Conservation (phyloP, 2,888 invertebrate species). For the Villa cingulata region DNA sequence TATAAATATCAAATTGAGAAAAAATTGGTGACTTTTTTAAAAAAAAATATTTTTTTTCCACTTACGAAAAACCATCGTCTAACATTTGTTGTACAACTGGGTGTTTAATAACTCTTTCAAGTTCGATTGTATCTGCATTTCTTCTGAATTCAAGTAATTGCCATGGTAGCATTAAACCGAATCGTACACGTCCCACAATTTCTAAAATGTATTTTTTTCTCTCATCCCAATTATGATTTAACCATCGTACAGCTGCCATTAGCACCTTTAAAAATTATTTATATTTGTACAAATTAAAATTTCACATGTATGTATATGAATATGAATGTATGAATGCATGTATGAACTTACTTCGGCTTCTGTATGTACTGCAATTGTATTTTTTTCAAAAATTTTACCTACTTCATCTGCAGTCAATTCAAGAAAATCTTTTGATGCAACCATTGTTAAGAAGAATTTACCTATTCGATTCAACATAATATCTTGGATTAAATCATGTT, state of each 20-base stretch:
- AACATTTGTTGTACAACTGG: constrained; percentile 61
- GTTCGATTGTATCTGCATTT: constrained; percentile 57
- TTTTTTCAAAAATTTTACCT: constrained; percentile 52
- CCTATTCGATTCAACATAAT: constrained; percentile 49
- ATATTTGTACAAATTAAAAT: too few species aligned
- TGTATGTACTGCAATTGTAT: constrained; percentile 60
- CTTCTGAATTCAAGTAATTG: constrained; percentile 64
- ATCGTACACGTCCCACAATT: constrained; percentile 57
- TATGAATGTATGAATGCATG: background rate
- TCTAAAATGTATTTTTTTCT: constrained; percentile 44
- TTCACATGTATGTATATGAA: background rate
- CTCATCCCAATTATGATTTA: constrained; percentile 54
- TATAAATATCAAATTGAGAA: too few species aligned
- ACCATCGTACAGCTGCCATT: constrained; percentile 69
- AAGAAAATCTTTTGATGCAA: constrained; percentile 60
- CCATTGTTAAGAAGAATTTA: constrained; percentile 61
- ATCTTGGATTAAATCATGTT: constrained; percentile 23
- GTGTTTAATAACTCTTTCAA: constrained; percentile 52
- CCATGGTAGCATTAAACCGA: constrained; percentile 67
- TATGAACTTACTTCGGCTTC: constrained; percentile 31
- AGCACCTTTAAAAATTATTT: constrained; percentile 45
- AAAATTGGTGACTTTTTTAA: too few species aligned
- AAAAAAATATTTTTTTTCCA: too few species aligned
- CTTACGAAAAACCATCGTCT: constrained; percentile 66
- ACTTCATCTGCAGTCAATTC: constrained; percentile 51